Evolutionary conservation across 1,140 invertebrate genomes (phyloP), one percentile per base, ranked within the genome.

Genomic region (Drosophila sp.): DNA sequence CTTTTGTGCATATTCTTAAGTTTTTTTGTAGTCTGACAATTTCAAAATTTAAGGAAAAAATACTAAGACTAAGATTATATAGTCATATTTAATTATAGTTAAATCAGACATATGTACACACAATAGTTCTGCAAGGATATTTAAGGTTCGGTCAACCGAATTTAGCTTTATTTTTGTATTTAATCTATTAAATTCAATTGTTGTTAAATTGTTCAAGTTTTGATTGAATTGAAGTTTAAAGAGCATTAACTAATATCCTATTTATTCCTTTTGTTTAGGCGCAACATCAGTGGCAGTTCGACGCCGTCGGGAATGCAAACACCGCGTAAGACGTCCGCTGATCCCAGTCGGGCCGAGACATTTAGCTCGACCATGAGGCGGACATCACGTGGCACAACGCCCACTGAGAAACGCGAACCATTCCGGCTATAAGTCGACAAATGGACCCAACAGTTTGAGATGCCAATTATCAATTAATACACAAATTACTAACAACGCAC

Each of bases 331-430:
- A 76, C 83, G 48, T 92, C 91, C 11, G 90, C 90, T 6, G 91
- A 92, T 53, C 91, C 91, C 7, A 21, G 21, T 4, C 21, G 21
- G 4, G 21, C 21, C 4, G 21, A 21, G 21, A 91, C 87, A 13
- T 83, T 90, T 57, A 87, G 84, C 62, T 90, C 91, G 34, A 84
- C 87, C 4, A 87, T 82, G 81, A 73, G 84, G 75, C 73, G 91
- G 82, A 92, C 92, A 93, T 90, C 92, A 69, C 92, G 92, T 78
- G 94, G 93, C 48, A 93, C 94, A 29, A 94, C 94, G 43, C 93
- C 94, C 11, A 93, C 93, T 21, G 93, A 94, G 57, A 93, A 94
- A 72, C 92, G 94, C 59, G 94, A 94, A 78, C 95, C 95, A 36
- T 95, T 95, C 92, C 93, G 94, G 90, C 93, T 95, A 41, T 95